These are phyloP conservation scores for Chymomyza caudatula DNA, from an alignment of 2,888 invertebrate genomes.

Conservation along the genomic window DNA sequence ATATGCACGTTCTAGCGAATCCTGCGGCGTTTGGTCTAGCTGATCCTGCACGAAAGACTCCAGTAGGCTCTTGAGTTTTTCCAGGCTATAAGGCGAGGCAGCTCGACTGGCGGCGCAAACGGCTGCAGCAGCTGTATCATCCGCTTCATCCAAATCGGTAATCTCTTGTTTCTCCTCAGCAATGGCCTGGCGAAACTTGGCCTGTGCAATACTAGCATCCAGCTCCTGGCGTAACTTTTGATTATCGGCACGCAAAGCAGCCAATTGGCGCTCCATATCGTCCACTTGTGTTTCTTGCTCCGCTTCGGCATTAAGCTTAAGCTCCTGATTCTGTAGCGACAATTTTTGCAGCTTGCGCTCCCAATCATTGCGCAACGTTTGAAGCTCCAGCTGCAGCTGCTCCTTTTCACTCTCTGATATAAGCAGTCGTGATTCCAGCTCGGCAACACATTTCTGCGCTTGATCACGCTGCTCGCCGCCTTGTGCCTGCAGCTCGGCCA, in stretches of 20 bases:
- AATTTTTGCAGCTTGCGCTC: constrained; percentile 66
- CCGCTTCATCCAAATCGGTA: constrained; percentile 74
- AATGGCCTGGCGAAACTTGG: constrained; percentile 65
- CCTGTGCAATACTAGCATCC: constrained; percentile 55
- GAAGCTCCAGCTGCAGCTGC: constrained; percentile 66
- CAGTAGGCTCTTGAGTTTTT: constrained; percentile 59
- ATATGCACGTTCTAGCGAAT: constrained; percentile 75
- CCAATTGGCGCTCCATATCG: constrained; percentile 65
- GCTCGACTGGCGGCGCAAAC: no score
- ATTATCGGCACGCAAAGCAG: constrained; percentile 59
- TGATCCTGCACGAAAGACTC: constrained; percentile 54
- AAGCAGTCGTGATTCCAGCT: constrained; percentile 61
- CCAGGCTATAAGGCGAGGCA: constrained; percentile 44
- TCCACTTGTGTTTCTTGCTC: constrained; percentile 67
- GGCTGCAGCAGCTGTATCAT: constrained; percentile 26
- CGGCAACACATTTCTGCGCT: constrained; percentile 22
- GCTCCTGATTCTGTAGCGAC: constrained; percentile 67
- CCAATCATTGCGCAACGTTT: constrained; percentile 32
- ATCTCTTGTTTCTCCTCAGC: constrained; percentile 73
- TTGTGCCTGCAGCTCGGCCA: not conserved
- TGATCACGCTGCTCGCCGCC: not conserved
- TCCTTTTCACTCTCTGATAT: constrained; percentile 71
- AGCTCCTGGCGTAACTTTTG: constrained; percentile 61
- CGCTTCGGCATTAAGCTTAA: constrained; percentile 68
- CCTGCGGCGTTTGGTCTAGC: constrained; percentile 37